Conservation (phyloP, 2,113 vertebrate genomes). For the Cheilinus undulatus region DNA sequence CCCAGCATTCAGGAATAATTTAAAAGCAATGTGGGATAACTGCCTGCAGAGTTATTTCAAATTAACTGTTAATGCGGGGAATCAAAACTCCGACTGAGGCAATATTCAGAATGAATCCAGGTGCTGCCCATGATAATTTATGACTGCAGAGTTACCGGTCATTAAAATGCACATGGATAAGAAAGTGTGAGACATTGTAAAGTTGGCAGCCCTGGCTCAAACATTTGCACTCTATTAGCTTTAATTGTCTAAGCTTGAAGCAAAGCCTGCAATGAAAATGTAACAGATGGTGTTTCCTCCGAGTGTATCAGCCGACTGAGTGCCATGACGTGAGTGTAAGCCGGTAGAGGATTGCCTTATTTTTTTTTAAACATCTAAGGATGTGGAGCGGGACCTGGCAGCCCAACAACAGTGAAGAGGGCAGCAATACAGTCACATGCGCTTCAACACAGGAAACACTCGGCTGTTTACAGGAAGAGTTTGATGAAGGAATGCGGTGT, state of each 20-base stretch:
- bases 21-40: slow-evolving; percentile 48
- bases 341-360: slow-evolving; percentile 49
- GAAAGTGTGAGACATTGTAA: slow-evolving; percentile 58
- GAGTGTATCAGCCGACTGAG: slow-evolving; percentile 55
- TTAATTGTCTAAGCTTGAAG: slow-evolving; percentile 77
- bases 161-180: slow-evolving; percentile 66
- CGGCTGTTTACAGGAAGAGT: slow-evolving; percentile 85
- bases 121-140: slow-evolving; percentile 60
- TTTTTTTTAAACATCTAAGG: slow-evolving; percentile 19
- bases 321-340: slow-evolving; percentile 48
- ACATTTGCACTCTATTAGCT: slow-evolving; percentile 79
- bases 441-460: slow-evolving; percentile 79
- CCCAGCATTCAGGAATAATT: slow-evolving; percentile 59
- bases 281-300: slow-evolving; percentile 74
- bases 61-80: slow-evolving; percentile 57
- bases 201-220: slow-evolving; percentile 66
- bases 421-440: slow-evolving; percentile 54
- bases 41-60: slow-evolving; percentile 60
- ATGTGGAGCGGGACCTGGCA: slow-evolving; percentile 56
- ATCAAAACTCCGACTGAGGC: slow-evolving; percentile 36
- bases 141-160: slow-evolving; percentile 45
- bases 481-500: slow-evolving; percentile 74
- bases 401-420: slow-evolving; percentile 44
- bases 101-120: slow-evolving; percentile 58
- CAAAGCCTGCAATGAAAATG: slow-evolving; percentile 72